Percentiles rank a stretch among this genome's conserved stretches.
Conservation (phyloP, 2,797 vertebrate genomes). For the Botia almorhae region DNA sequence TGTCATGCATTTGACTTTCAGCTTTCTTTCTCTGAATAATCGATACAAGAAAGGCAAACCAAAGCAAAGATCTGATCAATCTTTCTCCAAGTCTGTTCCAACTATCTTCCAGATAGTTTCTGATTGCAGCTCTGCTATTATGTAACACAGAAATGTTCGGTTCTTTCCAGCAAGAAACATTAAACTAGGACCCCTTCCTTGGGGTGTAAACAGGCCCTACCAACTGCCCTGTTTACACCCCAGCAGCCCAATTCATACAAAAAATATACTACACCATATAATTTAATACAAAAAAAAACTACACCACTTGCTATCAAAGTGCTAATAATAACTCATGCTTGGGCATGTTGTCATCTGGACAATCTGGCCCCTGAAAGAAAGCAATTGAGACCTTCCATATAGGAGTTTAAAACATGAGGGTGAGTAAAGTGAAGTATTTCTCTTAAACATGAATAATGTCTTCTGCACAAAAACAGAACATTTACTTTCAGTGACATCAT, state of each 20-base stretch:
- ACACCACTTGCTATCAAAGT: no score
- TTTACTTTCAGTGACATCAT: not conserved
- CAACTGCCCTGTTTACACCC: not conserved
- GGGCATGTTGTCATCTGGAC: no score
- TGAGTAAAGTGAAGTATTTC: no score
- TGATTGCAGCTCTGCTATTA: slow-evolving; percentile 18
- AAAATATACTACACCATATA: no score
- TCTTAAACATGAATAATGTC: not conserved
- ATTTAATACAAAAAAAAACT: not conserved
- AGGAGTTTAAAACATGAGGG: no score
- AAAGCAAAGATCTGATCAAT: not conserved
- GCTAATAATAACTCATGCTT: no score
- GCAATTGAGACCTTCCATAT: no score
- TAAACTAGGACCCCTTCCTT: slow-evolving; percentile 1
- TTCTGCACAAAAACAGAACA: not conserved
- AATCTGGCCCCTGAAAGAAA: no score
- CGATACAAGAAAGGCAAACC: not conserved
- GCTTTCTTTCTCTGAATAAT: not conserved
- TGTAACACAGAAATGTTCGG: slow-evolving; percentile 30
- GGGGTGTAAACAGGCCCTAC: no score
- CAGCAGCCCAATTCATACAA: not conserved
- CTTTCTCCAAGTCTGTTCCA: slow-evolving; percentile 19
- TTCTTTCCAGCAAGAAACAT: slow-evolving; percentile 24
- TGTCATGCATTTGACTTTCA: slow-evolving; percentile 2
- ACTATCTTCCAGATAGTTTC: slow-evolving; percentile 11